Evolutionary conservation across 2,797 vertebrate genomes (phyloP).

Genomic region (Chiloscyllium punctatum): DNA sequence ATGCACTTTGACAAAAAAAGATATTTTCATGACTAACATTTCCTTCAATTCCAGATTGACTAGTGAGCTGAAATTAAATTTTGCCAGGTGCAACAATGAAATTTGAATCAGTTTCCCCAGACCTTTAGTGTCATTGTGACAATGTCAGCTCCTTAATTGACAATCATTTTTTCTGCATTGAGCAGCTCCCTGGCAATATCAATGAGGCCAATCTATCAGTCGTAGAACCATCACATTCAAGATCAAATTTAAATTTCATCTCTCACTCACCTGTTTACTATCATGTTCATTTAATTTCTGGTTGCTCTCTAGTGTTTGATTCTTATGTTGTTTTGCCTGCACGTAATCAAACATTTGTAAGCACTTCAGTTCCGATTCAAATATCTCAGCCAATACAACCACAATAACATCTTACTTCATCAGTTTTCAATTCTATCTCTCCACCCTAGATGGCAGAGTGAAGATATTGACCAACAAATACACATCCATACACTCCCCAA

Average conservation of each 20-base stretch:
- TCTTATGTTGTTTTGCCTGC: constrained; percentile 72
- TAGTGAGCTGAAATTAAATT: too few species aligned
- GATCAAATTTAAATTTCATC: neutral
- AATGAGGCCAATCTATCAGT: constrained; percentile 36
- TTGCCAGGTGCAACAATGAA: too few species aligned
- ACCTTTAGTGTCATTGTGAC: too few species aligned
- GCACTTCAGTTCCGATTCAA: neutral
- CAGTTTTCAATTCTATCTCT: neutral
- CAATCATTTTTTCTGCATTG: neutral
- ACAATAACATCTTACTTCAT: neutral
- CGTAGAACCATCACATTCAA: neutral
- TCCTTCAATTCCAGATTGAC: too few species aligned
- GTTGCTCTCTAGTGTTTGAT: constrained; percentile 57
- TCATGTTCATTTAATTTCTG: constrained; percentile 73
- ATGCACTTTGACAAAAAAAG: too few species aligned
- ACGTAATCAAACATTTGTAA: constrained; percentile 42
- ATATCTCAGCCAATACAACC: neutral
- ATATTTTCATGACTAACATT: too few species aligned
- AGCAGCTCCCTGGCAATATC: constrained; percentile 30
- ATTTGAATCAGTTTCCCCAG: too few species aligned
- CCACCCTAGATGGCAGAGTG: neutral
- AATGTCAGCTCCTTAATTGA: too few species aligned
- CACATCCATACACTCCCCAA: neutral
- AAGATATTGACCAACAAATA: neutral
- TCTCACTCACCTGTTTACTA: constrained; percentile 64